Conservation (phyloP, 1,140 invertebrate species). For the Magallana ariakensis region DNA sequence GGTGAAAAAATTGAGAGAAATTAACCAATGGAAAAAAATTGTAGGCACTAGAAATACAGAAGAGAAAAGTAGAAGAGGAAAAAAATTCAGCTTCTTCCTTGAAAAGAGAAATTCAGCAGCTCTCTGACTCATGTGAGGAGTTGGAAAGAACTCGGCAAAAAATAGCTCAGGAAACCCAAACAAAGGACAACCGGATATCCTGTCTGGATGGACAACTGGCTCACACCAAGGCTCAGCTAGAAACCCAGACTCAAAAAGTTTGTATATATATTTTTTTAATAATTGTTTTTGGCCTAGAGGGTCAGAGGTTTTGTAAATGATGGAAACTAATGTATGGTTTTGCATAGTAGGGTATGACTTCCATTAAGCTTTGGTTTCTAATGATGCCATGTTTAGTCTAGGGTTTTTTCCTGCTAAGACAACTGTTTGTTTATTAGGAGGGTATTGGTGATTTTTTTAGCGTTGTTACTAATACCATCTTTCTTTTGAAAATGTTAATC, state of each 20-base stretch:
- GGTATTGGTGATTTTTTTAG: no score
- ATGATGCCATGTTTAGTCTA: no score
- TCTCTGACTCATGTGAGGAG: constrained; percentile 68
- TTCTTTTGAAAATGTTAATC: no score
- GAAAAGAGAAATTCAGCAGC: constrained; percentile 64
- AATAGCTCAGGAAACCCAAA: constrained; percentile 65
- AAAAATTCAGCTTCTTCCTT: constrained; percentile 58
- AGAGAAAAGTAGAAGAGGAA: constrained; percentile 71
- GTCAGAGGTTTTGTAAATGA: no score
- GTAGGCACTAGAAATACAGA: constrained; percentile 70
- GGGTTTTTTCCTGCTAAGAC: no score
- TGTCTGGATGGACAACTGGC: constrained; percentile 63
- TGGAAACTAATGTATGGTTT: no score
- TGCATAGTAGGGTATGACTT: no score
- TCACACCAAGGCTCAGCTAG: constrained; percentile 62
- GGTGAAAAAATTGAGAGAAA: background rate
- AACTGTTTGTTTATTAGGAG: no score
- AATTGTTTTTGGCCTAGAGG: no score
- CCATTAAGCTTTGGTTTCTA: no score
- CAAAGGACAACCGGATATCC: constrained; percentile 67
- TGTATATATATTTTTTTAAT: background rate
- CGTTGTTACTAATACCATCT: no score
- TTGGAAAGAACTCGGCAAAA: constrained; percentile 67
- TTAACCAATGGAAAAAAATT: background rate
- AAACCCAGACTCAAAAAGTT: constrained; percentile 63